phyloP scores from a whole-genome alignment of 2,888 invertebrate genomes.

The Keiferia lycopersicella region DNA sequence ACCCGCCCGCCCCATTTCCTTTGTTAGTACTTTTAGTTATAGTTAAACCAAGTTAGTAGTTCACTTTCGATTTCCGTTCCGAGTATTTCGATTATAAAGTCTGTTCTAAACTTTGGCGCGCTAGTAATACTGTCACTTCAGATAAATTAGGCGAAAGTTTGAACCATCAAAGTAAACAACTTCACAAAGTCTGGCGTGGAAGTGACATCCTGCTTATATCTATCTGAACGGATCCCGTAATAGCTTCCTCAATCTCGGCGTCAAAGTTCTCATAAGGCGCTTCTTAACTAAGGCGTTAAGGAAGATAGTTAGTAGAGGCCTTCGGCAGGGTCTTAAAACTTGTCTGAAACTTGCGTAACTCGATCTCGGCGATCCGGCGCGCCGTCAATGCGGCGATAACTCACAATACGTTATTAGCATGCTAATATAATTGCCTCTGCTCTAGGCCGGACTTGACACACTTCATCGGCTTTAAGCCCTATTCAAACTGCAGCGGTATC shows the following conservation, averaged over 20 bases:
- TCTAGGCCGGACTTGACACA: constrained; percentile 24
- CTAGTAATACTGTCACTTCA: constrained; percentile 50
- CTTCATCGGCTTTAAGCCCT: constrained; percentile 9
- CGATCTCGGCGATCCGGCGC: constrained; percentile 66
- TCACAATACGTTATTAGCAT: constrained; percentile 76
- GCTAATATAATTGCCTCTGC: constrained; percentile 43
- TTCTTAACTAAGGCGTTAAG: constrained; percentile 80
- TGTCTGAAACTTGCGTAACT: constrained; percentile 74
- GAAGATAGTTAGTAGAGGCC: constrained; percentile 78
- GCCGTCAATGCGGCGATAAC: constrained; percentile 66
- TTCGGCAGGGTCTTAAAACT: constrained; percentile 78
- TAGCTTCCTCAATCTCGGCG: constrained; percentile 80
- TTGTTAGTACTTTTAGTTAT: background rate
- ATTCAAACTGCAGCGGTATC: too few relatives aligned
- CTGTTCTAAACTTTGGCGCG: constrained; percentile 38
- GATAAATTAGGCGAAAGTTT: constrained; percentile 68
- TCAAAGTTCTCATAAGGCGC: constrained; percentile 80
- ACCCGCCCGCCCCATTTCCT: constrained; percentile 14
- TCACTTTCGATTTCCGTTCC: constrained; percentile 30
- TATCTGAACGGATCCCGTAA: constrained; percentile 77
- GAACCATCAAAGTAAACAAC: constrained; percentile 76
- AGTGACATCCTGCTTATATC: constrained; percentile 79
- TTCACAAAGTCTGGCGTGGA: constrained; percentile 76
- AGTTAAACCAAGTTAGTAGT: constrained; percentile 6
- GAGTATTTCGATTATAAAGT: constrained; percentile 36